These are phyloP conservation scores for Heliconius congener DNA, from an alignment of 1,140 invertebrate genomes.

Conservation along the genomic window DNA sequence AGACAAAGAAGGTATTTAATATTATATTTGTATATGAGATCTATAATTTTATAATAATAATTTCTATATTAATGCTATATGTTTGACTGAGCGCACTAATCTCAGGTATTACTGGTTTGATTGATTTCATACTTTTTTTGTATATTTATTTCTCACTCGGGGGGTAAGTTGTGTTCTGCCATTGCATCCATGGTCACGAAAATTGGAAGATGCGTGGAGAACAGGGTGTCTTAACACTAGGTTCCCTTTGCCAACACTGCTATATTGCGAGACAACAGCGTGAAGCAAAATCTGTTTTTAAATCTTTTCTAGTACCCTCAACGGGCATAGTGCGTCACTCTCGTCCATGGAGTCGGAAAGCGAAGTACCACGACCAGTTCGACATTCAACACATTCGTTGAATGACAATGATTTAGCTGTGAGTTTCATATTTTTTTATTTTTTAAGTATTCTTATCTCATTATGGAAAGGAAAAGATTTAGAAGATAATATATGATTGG, in stretches of 20 bases:
- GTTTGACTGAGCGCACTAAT: no score
- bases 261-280: no score
- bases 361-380: slow-evolving; percentile 80
- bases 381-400: slow-evolving; percentile 89
- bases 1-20: slow-evolving; percentile 81
- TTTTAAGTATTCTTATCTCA: background rate
- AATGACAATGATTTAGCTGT: slow-evolving; percentile 92
- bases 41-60: background rate
- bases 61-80: background rate
- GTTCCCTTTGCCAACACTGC: no score
- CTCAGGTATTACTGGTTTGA: no score
- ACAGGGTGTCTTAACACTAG: no score
- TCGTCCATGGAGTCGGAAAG: slow-evolving; percentile 89
- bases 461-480: no score
- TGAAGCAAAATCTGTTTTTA: background rate
- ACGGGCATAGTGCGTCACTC: slow-evolving; percentile 83
- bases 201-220: no score
- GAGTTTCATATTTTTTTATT: slow-evolving; percentile 45
- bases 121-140: no score
- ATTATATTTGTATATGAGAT: background rate
- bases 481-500: no score
- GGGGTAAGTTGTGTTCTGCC: no score
- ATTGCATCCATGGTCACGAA: no score
- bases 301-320: slow-evolving; percentile 56
- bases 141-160: no score